Evolutionary conservation across 2,888 invertebrate species (phyloP), one percentile per base, ranked within the genome.

Genomic region (Acronicta alni): DNA sequence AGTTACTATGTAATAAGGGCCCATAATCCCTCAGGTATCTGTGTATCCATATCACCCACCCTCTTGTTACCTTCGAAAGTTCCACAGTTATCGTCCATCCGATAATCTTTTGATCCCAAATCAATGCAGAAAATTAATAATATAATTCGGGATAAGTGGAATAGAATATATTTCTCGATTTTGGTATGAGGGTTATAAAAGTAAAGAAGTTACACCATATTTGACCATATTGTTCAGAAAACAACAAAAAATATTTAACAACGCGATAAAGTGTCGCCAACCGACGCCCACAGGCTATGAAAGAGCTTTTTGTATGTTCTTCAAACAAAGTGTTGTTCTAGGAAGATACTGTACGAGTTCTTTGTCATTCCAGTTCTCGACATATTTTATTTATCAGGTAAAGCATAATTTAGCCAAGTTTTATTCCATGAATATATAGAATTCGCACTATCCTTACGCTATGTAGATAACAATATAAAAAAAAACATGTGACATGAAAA

Each of bases 261-360:
- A 77, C 81, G 62, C 61, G 66, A 71, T 68, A 69, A 61, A 43
- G 56, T 58, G 58, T 67, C 67, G 53, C 66, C 65, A 72, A 52
- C 54, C 59, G 51, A 67, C 73, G 67, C 68, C 66, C 44, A 66
- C 65, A 48, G 59, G 37, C 53, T 44, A 70, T 72, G 63, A 89
- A 87, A 82, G 86, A 72, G 67, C 67, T 74, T 77, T 72, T 86
- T 89, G 85, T 90, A 47, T 56, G 54, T 64, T 72, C 64, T 71
- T 74, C 77, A 87, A 83, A 88, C 82, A 86, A 75, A 81, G 72
- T 68, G 71, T 67, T 77, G 79, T 91, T 89, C 90, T 84, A 75
- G 79, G 91, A 91, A 91, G 66, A 75, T 65, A 75, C 67, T 83
- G 79, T 88, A 84, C 80, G 82, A 77, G 66, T 67, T 79, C 86